Percentiles rank a stretch among this genome's conserved stretches.
phyloP scores from a whole-genome alignment of 2,113 vertebrate genomes.

The Machaerirhynchus nigripectus region DNA sequence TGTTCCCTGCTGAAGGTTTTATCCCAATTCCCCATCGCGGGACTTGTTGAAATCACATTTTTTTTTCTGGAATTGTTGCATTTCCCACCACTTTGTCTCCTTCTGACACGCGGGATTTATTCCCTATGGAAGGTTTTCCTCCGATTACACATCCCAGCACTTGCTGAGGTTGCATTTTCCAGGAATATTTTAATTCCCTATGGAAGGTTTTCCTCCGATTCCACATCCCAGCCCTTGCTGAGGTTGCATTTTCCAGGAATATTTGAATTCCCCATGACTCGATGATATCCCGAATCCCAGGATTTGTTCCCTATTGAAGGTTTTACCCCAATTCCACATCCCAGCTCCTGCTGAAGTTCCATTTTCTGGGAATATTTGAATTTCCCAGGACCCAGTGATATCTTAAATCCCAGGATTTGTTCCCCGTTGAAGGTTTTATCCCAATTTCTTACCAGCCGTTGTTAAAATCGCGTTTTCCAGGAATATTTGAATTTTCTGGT shows the following conservation, averaged over 20 bases:
- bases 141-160: too few relatives aligned
- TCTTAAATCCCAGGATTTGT: background rate
- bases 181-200: background rate
- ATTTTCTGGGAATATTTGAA: background rate
- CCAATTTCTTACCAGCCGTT: background rate
- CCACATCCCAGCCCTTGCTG: background rate
- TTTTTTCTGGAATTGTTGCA: too few relatives aligned
- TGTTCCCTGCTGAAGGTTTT: background rate
- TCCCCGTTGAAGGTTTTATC: background rate
- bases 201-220: background rate
- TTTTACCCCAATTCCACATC: background rate
- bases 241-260: background rate
- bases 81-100: background rate
- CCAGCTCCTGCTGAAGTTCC: accelerated
- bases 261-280: background rate
- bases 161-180: too few relatives aligned
- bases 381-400: background rate
- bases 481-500: background rate
- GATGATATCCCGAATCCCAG: background rate
- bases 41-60: background rate
- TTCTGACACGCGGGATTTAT: background rate
- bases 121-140: too few relatives aligned
- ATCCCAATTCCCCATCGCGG: too few relatives aligned
- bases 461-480: background rate
- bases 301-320: background rate